Evolutionary conservation across 2,888 invertebrate species (phyloP).

Genomic region (Harpagoxenus sublaevis): DNA sequence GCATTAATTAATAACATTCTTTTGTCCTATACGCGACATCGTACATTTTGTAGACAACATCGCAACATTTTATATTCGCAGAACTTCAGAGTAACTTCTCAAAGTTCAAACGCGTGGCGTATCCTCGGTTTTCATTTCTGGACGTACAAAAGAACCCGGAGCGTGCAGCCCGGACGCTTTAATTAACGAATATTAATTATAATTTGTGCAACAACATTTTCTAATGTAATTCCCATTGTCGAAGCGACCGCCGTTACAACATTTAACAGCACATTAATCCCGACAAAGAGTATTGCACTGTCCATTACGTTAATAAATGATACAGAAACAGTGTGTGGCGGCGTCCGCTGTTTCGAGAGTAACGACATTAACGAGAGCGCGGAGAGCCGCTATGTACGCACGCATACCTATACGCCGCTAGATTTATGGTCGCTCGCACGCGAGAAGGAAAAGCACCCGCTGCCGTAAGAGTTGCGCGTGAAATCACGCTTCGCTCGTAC

Average conservation of each 20-base stretch:
- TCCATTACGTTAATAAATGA: conserved; percentile 49
- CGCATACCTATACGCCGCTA: not conserved
- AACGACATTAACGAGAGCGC: conserved; percentile 34
- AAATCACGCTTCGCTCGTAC: conserved; percentile 43
- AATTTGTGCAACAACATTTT: not conserved
- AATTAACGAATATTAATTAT: conserved; percentile 23
- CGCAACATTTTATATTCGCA: not conserved
- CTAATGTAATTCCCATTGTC: conserved; percentile 2
- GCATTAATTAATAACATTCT: not conserved
- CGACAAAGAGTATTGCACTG: conserved; percentile 26
- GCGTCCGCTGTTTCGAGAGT: conserved; percentile 29
- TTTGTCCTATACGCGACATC: not conserved
- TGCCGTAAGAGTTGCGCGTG: conserved; percentile 16
- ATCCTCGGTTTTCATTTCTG: not conserved
- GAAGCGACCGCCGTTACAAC: not conserved
- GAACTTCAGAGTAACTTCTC: not conserved
- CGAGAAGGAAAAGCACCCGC: not conserved
- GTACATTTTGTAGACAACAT: too few relatives aligned
- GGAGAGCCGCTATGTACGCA: not conserved
- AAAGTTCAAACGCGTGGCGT: not conserved
- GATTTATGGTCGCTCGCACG: conserved; percentile 37
- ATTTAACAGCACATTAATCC: conserved; percentile 23
- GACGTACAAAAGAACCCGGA: not conserved
- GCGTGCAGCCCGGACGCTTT: not conserved
- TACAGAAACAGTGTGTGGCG: conserved; percentile 23